These are phyloP conservation scores for Diprion similis DNA, from an alignment of 1,140 invertebrate genomes.

Conservation along the genomic window DNA sequence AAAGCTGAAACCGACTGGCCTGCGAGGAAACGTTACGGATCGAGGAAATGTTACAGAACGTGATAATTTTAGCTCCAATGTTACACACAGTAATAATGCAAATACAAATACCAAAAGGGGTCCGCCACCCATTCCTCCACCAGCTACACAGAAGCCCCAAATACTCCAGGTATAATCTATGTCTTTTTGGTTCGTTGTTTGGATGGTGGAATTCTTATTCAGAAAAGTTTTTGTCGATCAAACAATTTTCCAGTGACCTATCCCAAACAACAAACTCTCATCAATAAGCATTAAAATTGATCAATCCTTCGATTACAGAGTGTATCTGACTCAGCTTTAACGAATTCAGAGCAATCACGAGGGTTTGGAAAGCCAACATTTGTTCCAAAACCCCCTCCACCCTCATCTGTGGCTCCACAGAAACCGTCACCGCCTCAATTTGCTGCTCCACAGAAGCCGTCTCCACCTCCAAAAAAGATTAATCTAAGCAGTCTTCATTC, in stretches of 20 bases:
- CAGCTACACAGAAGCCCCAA: constrained; percentile 61
- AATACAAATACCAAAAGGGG: constrained; percentile 55
- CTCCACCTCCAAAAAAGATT: constrained; percentile 61
- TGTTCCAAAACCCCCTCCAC: constrained; percentile 62
- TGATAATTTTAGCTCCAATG: constrained; percentile 31
- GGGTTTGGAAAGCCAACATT: constrained; percentile 62
- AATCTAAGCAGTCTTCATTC: constrained; percentile 37
- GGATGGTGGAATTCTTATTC: neutral
- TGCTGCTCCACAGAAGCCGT: constrained; percentile 54
- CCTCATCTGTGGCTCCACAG: constrained; percentile 35
- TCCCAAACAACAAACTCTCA: too few species aligned
- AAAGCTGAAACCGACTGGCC: constrained; percentile 80
- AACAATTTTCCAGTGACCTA: too few species aligned
- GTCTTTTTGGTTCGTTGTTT: neutral
- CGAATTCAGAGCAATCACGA: constrained; percentile 36
- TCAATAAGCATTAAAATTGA: too few species aligned
- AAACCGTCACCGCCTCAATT: constrained; percentile 55
- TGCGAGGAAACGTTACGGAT: constrained; percentile 52
- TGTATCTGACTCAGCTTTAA: constrained; percentile 39
- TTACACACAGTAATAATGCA: constrained; percentile 27
- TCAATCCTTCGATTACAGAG: constrained; percentile 30
- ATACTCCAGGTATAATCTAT: constrained; percentile 36
- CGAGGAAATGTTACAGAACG: constrained; percentile 37
- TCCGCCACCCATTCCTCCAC: constrained; percentile 64
- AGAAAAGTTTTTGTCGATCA: too few species aligned